phyloP scores from a whole-genome alignment of 2,113 vertebrate species.

The Carlito syrichta region DNA sequence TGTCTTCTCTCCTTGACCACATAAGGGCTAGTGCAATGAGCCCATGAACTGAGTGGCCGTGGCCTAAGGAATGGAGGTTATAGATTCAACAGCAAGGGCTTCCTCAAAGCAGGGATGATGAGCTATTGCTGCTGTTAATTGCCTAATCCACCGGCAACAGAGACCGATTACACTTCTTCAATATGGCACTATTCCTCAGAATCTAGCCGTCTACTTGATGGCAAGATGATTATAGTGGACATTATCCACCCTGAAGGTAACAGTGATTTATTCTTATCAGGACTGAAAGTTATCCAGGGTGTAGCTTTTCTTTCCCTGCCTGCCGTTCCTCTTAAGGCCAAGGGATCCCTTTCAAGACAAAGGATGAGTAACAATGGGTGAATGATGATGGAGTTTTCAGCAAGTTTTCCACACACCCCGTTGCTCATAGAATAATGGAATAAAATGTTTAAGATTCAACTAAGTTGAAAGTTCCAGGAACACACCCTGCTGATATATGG shows the following conservation, averaged over 20 bases:
- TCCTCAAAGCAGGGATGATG: neutral
- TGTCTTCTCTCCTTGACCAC: neutral
- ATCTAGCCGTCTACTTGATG: neutral
- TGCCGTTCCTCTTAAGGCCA: neutral
- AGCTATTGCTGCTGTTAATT: neutral
- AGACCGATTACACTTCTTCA: neutral
- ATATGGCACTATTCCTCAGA: neutral
- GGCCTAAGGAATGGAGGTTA: neutral
- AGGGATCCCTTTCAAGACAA: neutral
- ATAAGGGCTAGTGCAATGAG: neutral
- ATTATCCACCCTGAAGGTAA: neutral
- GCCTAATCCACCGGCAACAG: neutral
- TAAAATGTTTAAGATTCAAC: neutral
- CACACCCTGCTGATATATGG: neutral
- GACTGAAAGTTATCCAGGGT: neutral
- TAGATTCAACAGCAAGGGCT: neutral
- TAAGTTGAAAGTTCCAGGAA: neutral
- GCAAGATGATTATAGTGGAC: neutral
- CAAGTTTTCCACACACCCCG: accelerated
- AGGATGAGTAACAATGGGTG: neutral
- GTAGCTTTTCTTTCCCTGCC: neutral
- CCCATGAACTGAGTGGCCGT: neutral
- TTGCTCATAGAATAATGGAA: neutral
- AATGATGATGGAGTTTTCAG: neutral
- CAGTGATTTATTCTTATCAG: neutral